These are phyloP conservation scores for Anorthoa munda DNA, from an alignment of 2,888 invertebrate genomes.

Conservation along the genomic window DNA sequence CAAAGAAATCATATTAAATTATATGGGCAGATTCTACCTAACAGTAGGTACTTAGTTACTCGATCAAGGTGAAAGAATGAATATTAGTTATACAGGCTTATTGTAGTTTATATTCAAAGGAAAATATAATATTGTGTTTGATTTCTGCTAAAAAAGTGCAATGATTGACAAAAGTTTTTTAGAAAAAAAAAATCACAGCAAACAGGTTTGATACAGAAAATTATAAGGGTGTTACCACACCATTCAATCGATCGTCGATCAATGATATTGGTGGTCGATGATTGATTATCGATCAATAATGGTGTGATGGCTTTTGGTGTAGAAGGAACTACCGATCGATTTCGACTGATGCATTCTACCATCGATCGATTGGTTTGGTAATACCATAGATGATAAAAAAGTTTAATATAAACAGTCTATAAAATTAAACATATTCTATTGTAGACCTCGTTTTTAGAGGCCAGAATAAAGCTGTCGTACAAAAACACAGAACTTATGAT, in stretches of 20 bases:
- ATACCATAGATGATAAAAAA: not conserved
- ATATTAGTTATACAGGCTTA: constrained; percentile 36
- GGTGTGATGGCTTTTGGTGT: not conserved
- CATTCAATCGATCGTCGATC: not conserved
- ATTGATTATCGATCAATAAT: not conserved
- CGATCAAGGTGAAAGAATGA: constrained; percentile 19
- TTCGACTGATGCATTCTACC: not conserved
- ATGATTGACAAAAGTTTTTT: not conserved
- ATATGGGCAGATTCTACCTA: constrained; percentile 65
- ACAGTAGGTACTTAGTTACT: constrained; percentile 51
- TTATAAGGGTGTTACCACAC: not conserved
- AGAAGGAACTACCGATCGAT: not conserved
- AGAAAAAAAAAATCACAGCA: not conserved
- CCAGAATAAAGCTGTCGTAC: constrained; percentile 16
- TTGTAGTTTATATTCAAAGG: constrained; percentile 13
- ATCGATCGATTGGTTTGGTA: not conserved
- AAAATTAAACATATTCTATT: constrained; percentile 19
- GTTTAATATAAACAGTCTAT: constrained; percentile 1
- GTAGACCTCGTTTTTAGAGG: constrained; percentile 3
- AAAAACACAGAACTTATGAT: constrained; percentile 19
- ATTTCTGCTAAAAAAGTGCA: constrained; percentile 11
- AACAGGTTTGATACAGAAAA: constrained; percentile 4
- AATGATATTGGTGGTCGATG: not conserved
- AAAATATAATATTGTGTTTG: not conserved
- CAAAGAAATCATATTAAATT: constrained; percentile 72